Conservation (phyloP, 1,140 invertebrate genomes). For the Drosophila miranda region DNA sequence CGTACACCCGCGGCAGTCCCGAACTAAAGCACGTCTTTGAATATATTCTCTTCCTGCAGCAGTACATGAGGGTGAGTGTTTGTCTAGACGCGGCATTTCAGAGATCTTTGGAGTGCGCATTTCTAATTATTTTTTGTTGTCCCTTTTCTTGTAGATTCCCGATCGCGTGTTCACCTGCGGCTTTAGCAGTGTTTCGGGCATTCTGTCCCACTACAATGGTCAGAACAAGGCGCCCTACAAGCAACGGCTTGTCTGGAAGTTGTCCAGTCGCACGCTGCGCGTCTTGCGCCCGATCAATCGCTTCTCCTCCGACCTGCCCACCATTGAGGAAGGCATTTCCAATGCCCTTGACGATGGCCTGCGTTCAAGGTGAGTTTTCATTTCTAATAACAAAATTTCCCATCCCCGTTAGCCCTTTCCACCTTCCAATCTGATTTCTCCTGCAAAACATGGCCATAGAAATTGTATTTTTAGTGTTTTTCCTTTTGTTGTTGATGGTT, state of each 20-base stretch:
- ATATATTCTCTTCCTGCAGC: conserved; percentile 81
- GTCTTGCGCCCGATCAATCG: conserved; percentile 89
- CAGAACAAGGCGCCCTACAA: conserved; percentile 87
- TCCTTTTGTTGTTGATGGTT: not conserved
- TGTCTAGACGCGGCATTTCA: not conserved
- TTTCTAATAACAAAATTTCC: not conserved
- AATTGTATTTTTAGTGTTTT: conserved; percentile 63
- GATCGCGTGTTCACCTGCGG: conserved; percentile 86
- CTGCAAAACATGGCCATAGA: conserved; percentile 1
- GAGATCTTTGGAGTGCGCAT: not conserved
- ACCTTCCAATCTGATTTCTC: no score
- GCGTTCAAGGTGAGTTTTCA: conserved; percentile 72
- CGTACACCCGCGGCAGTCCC: conserved; percentile 77
- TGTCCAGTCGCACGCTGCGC: conserved; percentile 86
- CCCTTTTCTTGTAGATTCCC: conserved; percentile 84
- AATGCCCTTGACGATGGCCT: conserved; percentile 78
- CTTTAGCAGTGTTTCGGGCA: conserved; percentile 85
- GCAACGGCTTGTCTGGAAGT: conserved; percentile 89
- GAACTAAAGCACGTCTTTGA: conserved; percentile 80
- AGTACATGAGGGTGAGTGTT: conserved; percentile 71
- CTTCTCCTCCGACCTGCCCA: conserved; percentile 87
- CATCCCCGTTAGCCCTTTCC: not conserved
- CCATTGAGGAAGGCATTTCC: conserved; percentile 86
- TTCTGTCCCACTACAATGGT: conserved; percentile 88
- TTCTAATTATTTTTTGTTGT: conserved; percentile 1